phyloP scores from a whole-genome alignment of 2,113 vertebrate genomes.

The Ailurus styani region DNA sequence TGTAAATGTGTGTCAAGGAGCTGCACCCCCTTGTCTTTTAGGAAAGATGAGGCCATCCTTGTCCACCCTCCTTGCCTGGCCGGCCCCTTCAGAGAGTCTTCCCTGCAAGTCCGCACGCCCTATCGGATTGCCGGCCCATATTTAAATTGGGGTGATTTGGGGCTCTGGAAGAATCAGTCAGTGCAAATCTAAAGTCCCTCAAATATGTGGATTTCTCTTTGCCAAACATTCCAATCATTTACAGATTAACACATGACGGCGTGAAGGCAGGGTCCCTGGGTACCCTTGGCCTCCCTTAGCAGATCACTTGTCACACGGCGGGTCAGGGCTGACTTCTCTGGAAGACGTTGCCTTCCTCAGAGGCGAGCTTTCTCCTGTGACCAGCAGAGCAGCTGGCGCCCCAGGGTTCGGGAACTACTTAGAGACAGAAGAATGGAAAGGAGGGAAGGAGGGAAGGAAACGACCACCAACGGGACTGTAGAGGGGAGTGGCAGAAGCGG shows the following conservation, averaged over 20 bases:
- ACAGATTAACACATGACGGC: neutral
- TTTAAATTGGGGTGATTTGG: neutral
- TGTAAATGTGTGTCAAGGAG: neutral
- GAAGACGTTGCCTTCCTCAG: neutral
- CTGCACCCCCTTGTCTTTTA: neutral
- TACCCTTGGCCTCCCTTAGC: neutral
- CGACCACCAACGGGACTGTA: neutral
- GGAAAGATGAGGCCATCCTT: neutral
- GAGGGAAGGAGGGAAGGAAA: neutral
- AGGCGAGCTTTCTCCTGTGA: neutral
- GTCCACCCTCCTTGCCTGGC: neutral
- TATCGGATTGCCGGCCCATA: neutral
- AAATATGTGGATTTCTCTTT: neutral
- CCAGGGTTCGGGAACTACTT: neutral
- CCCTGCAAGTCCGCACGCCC: neutral
- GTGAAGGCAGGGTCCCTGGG: neutral
- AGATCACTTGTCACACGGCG: neutral
- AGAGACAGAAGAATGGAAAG: neutral
- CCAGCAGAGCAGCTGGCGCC: neutral
- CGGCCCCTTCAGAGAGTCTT: neutral
- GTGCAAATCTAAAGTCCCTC: neutral
- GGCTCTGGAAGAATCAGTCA: neutral
- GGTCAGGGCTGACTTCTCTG: neutral
- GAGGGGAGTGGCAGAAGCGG: neutral
- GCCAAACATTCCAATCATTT: neutral